phyloP scores from a whole-genome alignment of 2,113 vertebrate species.

The Elachura formosa region DNA sequence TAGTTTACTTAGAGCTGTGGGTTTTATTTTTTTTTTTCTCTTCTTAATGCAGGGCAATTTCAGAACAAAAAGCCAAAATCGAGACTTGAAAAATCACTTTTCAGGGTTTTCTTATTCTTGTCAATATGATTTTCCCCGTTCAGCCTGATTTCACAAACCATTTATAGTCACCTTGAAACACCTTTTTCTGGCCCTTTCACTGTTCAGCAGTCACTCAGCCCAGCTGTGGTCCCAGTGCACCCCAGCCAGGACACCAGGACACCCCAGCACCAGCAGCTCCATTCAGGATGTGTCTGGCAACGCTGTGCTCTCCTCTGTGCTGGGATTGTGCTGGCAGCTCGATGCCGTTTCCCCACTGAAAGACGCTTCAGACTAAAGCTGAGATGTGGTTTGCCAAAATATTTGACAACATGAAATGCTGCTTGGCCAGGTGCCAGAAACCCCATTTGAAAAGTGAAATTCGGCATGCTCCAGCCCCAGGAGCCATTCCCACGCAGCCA shows the following conservation, averaged over 20 bases:
- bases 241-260: background rate
- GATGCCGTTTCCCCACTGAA: background rate
- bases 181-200: background rate
- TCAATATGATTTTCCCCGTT: slow-evolving; percentile 18
- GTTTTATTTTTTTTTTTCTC: background rate
- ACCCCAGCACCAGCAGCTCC: background rate
- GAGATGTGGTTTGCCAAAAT: slow-evolving; percentile 60
- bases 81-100: slow-evolving; percentile 26
- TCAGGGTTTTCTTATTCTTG: slow-evolving; percentile 26
- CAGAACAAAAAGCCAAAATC: slow-evolving; percentile 45
- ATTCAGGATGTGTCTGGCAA: background rate
- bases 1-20: slow-evolving; percentile 20
- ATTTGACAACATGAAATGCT: slow-evolving; percentile 48
- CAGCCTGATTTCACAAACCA: slow-evolving; percentile 4
- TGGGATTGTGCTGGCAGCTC: background rate
- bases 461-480: background rate
- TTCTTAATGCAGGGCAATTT: slow-evolving; percentile 35
- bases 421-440: background rate
- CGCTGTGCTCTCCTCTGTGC: accelerated
- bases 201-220: background rate
- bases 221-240: background rate
- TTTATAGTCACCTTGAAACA: background rate
- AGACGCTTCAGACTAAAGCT: slow-evolving; percentile 39
- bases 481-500: background rate
- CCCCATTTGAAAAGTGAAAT: slow-evolving; percentile 32